Base-by-base conservation (phyloP, 2,113 vertebrate species). In the Cyanoderma ruficeps region DNA sequence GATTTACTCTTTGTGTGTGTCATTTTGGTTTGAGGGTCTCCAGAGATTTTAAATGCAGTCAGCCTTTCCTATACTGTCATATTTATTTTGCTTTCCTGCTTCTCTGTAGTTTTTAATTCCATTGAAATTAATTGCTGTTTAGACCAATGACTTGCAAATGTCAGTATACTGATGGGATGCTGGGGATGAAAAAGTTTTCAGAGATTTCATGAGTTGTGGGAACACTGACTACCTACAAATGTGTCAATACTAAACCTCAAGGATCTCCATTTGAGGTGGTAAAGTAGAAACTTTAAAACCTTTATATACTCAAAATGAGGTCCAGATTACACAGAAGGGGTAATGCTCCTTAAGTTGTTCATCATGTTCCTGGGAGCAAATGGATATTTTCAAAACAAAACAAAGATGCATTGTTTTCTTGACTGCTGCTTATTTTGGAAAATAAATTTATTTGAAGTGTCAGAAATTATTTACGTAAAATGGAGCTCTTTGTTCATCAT, bases 11-110 rank as follows among this genome's bases (percentile, higher is more conserved):
- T 7, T 35, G 56, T 9, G 25, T 57, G 42, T 69, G 59, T 37
- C 9, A 53, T 79, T 94, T 96, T 37, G 28, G 65, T 96, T 57
- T 79, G 74, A 83, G 24, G 28, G 21, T 90, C 89, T 94, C 79
- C 63, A 68, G 63, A 60, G 93, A 22, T 93, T 90, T 92, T 52
- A 91, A 92, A 92, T 76, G 27, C 39, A 67, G 68, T 80, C 52
- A 76, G 15, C 7, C 35, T 84, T 93, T 68, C 41, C 61, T 75
- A 46, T 65, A 52, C 31, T 72, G 39, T 94, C 37, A 33, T 50
- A 94, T 94, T 93, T 93, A 86, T 65, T 96, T 95, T 91, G 8
- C 30, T 95, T 44, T 64, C 53, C 35, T 88, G 30, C 22, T 78
- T 76, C 81, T 80, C 37, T 33, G 23, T 72, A 28, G 30, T 85